Evolutionary conservation across 2,797 vertebrate genomes (phyloP).

Genomic region (Sebastes nivosus): DNA sequence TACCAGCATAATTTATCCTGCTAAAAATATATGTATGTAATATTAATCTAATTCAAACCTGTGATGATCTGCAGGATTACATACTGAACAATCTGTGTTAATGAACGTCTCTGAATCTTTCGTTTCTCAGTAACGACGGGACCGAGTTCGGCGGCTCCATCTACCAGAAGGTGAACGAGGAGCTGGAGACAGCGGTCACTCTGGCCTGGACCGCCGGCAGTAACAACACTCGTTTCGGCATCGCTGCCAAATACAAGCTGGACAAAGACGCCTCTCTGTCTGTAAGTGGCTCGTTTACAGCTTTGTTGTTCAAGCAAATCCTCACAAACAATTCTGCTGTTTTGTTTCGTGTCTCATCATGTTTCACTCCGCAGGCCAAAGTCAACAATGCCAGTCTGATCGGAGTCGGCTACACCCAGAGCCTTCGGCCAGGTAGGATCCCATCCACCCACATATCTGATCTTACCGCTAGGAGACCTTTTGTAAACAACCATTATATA

Average conservation of each 20-base stretch:
- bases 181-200: constrained; percentile 92
- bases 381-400: constrained; percentile 97
- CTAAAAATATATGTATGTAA: no score
- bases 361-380: constrained; percentile 85
- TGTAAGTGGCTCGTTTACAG: constrained; percentile 70
- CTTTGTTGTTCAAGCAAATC: no score
- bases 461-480: rapidly evolving
- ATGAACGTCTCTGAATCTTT: neutral
- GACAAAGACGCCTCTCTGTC: constrained; percentile 89
- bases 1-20: no score
- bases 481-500: no score
- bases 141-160: constrained; percentile 96
- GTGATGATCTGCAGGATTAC: neutral
- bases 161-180: constrained; percentile 93
- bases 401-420: constrained; percentile 92
- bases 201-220: constrained; percentile 98
- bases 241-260: constrained; percentile 92
- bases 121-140: constrained; percentile 88
- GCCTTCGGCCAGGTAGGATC: constrained; percentile 87
- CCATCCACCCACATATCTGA: no score
- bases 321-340: neutral
- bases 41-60: neutral
- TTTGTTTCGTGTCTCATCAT: neutral
- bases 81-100: neutral
- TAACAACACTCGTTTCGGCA: constrained; percentile 96